Base-by-base conservation (phyloP, 1,140 invertebrate species). In the Bactericera cockerelli region DNA sequence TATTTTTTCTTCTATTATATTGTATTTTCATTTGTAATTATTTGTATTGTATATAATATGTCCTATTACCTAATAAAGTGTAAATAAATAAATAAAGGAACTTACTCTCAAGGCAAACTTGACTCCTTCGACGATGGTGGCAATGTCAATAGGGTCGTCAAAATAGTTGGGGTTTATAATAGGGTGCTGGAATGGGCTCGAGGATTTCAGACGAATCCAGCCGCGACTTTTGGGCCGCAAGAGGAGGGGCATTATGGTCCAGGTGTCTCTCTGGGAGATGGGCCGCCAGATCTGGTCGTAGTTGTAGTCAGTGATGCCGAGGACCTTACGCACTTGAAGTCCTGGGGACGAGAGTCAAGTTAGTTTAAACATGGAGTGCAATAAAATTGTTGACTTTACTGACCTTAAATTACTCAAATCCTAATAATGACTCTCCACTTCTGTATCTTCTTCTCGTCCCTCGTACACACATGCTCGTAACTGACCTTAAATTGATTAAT, bases 151-250 rank as follows among this genome's bases (percentile, higher is more conserved):
- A 0, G 81, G 79, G 70, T 92, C 79, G 55, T 81, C 77, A 59
- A 93, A 87, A 67, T 93, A 94, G 65, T 93, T 90, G 2, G 93
- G 86, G 71, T 94, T 80, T 62, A 98, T 89, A 10, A 84, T 68
- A 0, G 93, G 93, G 66, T 84, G 83, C 16, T 86, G 79, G 60
- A 85, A 87, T 0, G 93, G 93, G 73, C 95, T 86, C 0, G 79
- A 79, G 39, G 78, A 84, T 57, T 76, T 75, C 6, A 95, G 69
- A 59, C 80, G 75, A 0, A 95, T 78, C 55, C 19, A 64, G 4
- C 92, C 92, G 55, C 81, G 70, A 0, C 88, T 92, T 63, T 80
- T 79, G 0, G 91, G 90, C 1, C 90, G 72, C 25, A 93, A 70
- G 1, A 91, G 69, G 14, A 90, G 71, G 1, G 87, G 88, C 76